These are phyloP conservation scores for Zapornia atra DNA, from an alignment of 2,113 vertebrate species.

Conservation along the genomic window DNA sequence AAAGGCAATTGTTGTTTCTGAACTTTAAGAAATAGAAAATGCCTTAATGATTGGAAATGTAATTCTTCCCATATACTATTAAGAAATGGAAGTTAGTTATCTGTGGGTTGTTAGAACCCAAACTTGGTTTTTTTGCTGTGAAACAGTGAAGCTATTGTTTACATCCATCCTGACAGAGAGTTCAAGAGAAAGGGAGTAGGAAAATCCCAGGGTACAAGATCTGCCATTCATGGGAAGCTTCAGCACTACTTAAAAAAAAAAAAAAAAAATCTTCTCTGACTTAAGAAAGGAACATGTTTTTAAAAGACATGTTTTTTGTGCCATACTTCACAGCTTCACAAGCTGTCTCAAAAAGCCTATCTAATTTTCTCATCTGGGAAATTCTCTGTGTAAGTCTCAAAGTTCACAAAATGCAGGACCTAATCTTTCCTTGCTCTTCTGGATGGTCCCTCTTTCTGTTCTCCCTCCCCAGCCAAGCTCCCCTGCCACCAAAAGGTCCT, in stretches of 20 bases:
- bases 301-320: not conserved
- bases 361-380: not conserved
- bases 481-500: not conserved
- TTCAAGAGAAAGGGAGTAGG: not conserved
- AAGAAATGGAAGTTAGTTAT: not conserved
- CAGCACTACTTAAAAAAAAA: not conserved
- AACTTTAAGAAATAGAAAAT: not conserved
- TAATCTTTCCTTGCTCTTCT: not conserved
- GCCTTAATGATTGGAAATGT: not conserved
- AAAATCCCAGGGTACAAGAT: not conserved
- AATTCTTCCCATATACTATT: not conserved
- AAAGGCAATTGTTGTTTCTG: constrained; percentile 46
- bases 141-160: not conserved
- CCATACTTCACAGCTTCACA: not conserved
- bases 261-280: not conserved
- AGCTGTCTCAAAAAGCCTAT: not conserved
- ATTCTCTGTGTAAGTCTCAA: not conserved
- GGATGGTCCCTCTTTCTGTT: not conserved
- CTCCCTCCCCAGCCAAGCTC: not conserved
- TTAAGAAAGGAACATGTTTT: not conserved
- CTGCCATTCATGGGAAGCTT: not conserved
- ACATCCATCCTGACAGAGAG: not conserved
- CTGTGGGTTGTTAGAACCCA: not conserved
- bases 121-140: not conserved
- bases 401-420: not conserved